Evolutionary conservation across 2,113 vertebrate species (phyloP).

Genomic region (Coptodon bakossiorum): DNA sequence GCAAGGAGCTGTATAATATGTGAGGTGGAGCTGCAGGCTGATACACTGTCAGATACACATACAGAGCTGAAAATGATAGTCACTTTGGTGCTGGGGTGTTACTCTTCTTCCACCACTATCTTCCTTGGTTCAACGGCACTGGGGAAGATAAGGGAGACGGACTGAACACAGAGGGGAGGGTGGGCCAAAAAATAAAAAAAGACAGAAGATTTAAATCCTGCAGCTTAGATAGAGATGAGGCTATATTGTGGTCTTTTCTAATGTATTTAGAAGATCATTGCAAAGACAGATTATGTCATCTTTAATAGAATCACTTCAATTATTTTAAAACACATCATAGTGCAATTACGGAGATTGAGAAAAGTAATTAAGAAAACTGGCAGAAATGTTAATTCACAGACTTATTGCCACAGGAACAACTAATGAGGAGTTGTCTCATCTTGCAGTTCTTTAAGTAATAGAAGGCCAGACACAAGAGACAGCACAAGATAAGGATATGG

Average conservation of each 20-base stretch:
- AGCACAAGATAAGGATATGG: conserved; percentile 26
- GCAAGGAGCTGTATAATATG: conserved; percentile 19
- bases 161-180: conserved; percentile 8
- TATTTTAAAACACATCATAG: not conserved
- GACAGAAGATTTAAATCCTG: conserved; percentile 15
- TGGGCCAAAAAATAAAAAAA: not conserved
- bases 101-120: conserved; percentile 37
- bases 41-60: conserved; percentile 48
- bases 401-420: not conserved
- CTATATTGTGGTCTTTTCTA: not conserved
- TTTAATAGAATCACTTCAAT: not conserved
- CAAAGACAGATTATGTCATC: not conserved
- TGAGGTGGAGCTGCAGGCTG: conserved; percentile 22
- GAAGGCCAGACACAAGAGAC: not conserved
- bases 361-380: not conserved
- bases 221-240: not conserved
- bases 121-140: conserved; percentile 19
- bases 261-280: not conserved
- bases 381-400: not conserved
- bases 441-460: not conserved
- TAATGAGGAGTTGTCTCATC: not conserved
- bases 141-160: conserved; percentile 42
- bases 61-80: conserved; percentile 44
- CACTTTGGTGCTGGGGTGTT: conserved; percentile 13
- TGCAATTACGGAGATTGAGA: not conserved